Conservation (phyloP, 2,797 vertebrate species). For the Trachurus trachurus region DNA sequence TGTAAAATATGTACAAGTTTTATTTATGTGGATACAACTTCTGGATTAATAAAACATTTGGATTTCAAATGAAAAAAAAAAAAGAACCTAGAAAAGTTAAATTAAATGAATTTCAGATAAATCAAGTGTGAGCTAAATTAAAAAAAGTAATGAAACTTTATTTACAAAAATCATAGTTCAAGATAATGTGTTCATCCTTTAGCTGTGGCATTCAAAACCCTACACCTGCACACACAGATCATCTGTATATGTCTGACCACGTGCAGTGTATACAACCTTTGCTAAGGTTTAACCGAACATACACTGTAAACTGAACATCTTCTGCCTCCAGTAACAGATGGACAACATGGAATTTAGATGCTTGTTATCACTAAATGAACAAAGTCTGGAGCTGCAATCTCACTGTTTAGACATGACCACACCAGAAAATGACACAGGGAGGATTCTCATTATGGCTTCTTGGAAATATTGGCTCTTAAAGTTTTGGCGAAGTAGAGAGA, state of each 20-base stretch:
- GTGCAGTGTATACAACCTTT: conserved; percentile 10
- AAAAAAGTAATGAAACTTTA: conserved; percentile 32
- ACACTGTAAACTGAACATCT: conserved; percentile 4
- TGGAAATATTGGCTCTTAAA: background rate
- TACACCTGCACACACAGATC: conserved; percentile 20
- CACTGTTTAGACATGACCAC: conserved; percentile 13
- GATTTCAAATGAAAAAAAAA: conserved; percentile 47
- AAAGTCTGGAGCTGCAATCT: conserved; percentile 18
- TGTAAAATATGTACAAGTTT: conserved; percentile 66
- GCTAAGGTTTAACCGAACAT: conserved; percentile 18
- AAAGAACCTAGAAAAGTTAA: conserved; percentile 50
- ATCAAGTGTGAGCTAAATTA: conserved; percentile 50
- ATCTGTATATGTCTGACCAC: background rate
- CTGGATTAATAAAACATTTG: conserved; percentile 54
- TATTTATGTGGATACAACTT: conserved; percentile 68
- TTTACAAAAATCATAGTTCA: conserved; percentile 59
- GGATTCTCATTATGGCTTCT: background rate
- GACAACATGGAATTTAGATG: background rate
- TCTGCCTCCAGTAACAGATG: background rate
- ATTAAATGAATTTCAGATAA: conserved; percentile 29
- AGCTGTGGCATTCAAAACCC: conserved; percentile 32
- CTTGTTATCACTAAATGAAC: conserved; percentile 7
- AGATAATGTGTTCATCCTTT: conserved; percentile 9
- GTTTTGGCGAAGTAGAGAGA: background rate
- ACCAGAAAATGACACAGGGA: background rate